Base-by-base conservation (phyloP, 1,140 invertebrate genomes). In the Diorhabda carinulata region DNA sequence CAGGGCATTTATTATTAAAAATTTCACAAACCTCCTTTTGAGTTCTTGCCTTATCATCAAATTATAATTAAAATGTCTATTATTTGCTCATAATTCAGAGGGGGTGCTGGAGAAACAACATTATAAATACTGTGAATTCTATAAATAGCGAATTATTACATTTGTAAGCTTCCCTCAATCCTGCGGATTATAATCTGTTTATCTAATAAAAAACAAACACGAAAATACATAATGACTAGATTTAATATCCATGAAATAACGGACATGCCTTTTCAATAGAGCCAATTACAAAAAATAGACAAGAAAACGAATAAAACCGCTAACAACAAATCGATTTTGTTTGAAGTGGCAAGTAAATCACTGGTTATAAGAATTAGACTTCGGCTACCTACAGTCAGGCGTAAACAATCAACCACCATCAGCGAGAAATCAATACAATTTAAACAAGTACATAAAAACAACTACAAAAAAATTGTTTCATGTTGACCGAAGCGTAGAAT, bases 241-340 rank as follows among this genome's bases (percentile, higher is more conserved):
- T 8, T n/a, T n/a, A 8, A 52, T n/a, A 52, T n/a, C 47, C 47
- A n/a, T 4, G n/a, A 52, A 52, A 2, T 52, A n/a, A 52, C n/a
- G 47, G 47, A 2, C 47, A 52, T 8, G n/a, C 47, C 47, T 52
- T 52, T 52, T 52, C 47, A 4, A 52, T 52, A 9, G 47, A 52
- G 47, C n/a, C 47, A 52, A 52, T 52, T 52, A 52, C 47, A 2
- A n/a, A 52, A 52, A 52, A n/a, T 8, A 52, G n/a, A 52, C 6
- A 52, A n/a, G 6, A 52, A 52, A 52, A 6, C 6, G 47, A 8
- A 8, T 6, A 52, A 52, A 52, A 52, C 47, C 47, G n/a, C 47
- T 52, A 52, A n/a, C n/a, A 52, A n/a, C 47, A 52, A 52, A 52
- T 52, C 47, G 47, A 52, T 52, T 52, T 52, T 52, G 47, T 52